Conservation (phyloP, 2,888 invertebrate species). For the Torymus texanus region DNA sequence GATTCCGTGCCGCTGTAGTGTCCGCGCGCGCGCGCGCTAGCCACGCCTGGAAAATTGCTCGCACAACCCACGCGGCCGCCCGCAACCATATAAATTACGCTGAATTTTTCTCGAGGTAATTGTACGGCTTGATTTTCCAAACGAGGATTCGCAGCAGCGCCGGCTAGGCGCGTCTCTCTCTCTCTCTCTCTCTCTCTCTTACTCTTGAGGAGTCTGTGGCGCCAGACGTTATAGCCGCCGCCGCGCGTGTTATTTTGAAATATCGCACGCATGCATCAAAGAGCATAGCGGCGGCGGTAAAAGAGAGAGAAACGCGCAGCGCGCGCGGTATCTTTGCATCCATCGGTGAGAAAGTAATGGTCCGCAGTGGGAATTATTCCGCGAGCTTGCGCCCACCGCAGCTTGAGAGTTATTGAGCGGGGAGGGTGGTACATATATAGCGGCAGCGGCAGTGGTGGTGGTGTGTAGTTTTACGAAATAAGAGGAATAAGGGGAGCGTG, state of each 20-base stretch:
- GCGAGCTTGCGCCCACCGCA: neutral
- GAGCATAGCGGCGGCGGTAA: neutral
- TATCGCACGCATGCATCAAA: slow-evolving; percentile 38
- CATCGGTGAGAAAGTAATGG: slow-evolving; percentile 35
- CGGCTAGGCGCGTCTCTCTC: slow-evolving; percentile 20
- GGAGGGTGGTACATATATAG: too few relatives aligned
- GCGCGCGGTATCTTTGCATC: neutral
- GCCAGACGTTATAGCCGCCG: slow-evolving; percentile 21
- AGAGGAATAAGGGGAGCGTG: neutral
- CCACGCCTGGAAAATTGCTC: slow-evolving; percentile 50
- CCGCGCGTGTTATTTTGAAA: slow-evolving; percentile 47
- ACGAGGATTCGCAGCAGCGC: slow-evolving; percentile 40
- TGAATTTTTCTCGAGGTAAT: slow-evolving; percentile 36
- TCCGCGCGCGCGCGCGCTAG: neutral
- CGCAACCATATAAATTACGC: slow-evolving; percentile 33
- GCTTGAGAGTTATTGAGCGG: too few relatives aligned
- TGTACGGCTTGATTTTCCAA: slow-evolving; percentile 50
- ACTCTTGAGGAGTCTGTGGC: slow-evolving; percentile 20
- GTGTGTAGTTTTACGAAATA: neutral
- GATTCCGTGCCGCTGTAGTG: too few relatives aligned
- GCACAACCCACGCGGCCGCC: slow-evolving; percentile 3
- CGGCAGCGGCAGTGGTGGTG: too few relatives aligned
- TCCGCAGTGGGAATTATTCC: neutral
- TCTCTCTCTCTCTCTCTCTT: too few relatives aligned
- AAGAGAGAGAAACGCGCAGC: neutral